Percentiles rank a stretch among this genome's conserved stretches.
phyloP scores from a whole-genome alignment of 2,888 invertebrate species.

The Drosophila pseudotalamancana region DNA sequence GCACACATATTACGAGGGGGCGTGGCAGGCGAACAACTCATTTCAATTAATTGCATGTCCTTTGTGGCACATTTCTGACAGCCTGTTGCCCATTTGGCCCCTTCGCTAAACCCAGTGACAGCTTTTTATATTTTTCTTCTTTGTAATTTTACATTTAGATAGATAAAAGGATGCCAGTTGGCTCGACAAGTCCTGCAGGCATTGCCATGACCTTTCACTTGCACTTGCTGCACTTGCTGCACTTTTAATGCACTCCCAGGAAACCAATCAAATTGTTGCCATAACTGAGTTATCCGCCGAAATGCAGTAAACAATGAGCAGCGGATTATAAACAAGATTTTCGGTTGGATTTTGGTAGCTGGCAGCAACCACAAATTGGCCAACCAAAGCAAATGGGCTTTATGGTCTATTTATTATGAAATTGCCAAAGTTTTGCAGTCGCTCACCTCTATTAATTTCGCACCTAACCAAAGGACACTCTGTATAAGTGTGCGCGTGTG shows the following conservation, averaged over 20 bases:
- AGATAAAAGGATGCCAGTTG: constrained; percentile 25
- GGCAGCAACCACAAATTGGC: constrained; percentile 39
- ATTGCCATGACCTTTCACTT: too few relatives aligned
- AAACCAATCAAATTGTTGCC: constrained; percentile 16
- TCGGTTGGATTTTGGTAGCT: constrained; percentile 4
- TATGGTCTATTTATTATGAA: constrained; percentile 52
- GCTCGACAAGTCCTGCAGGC: too few relatives aligned
- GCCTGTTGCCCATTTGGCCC: constrained; percentile 12
- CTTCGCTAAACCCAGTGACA: constrained; percentile 44
- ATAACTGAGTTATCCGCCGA: too few relatives aligned
- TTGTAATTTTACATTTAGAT: constrained; percentile 47
- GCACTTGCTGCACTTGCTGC: not conserved
- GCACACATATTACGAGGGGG: too few relatives aligned
- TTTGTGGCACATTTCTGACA: constrained; percentile 43
- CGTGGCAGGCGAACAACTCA: not conserved
- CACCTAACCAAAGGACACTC: not conserved
- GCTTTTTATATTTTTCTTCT: constrained; percentile 37
- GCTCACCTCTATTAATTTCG: constrained; percentile 41
- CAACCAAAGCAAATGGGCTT: constrained; percentile 38
- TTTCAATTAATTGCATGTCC: constrained; percentile 54
- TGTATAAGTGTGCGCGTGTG: not conserved
- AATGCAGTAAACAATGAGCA: constrained; percentile 15
- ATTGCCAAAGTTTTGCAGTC: constrained; percentile 44
- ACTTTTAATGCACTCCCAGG: constrained; percentile 13
- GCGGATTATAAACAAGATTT: constrained; percentile 2